Evolutionary conservation across 2,888 invertebrate genomes (phyloP), one percentile per base, ranked within the genome.

Genomic region (Chrysolina oricalcia): DNA sequence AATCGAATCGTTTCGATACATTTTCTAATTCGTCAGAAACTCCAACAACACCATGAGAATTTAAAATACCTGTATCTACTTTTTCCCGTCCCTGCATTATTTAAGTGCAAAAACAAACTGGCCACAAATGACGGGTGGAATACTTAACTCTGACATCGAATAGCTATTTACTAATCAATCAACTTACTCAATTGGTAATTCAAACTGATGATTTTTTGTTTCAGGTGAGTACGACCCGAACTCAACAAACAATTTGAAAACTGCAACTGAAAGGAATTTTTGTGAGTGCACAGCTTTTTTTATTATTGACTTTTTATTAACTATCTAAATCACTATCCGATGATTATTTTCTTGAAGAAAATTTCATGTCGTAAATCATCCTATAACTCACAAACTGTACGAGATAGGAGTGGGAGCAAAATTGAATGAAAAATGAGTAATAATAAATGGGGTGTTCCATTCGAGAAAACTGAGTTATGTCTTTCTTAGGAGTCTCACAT

Each of bases 151-250:
- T 43, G 23, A 75, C 72, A 75, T 67, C 43, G 75, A 73, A 73
- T 70, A n/a, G 69, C 72, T 65, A 72, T 75, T 66, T 72, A 75
- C 40, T 69, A 62, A 75, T 69, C 46, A 70, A 71, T 63, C 4
- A 23, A 23, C n/a, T 50, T 19, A 48, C 67, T 70, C 66, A 70
- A 70, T 70, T 73, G 27, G 69, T 65, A 46, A 76, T 69, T 65
- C 17, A 15, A 50, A 68, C 64, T 71, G 65, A 71, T 65, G 27
- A 62, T 41, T 73, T 67, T 70, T 76, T 66, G 68, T 71, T 76
- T 48, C 62, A 76, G 70, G 75, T 73, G 75, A 75, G 79, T 76
- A 50, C 19, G 27, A 27, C 21, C 48, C 5, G 21, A 19, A 10
- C 50, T 15, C 48, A 23, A 50, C 73, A 59, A 65, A 63, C 64